phyloP scores from a whole-genome alignment of 2,113 vertebrate genomes.

The Corythornis madagascariensis region DNA sequence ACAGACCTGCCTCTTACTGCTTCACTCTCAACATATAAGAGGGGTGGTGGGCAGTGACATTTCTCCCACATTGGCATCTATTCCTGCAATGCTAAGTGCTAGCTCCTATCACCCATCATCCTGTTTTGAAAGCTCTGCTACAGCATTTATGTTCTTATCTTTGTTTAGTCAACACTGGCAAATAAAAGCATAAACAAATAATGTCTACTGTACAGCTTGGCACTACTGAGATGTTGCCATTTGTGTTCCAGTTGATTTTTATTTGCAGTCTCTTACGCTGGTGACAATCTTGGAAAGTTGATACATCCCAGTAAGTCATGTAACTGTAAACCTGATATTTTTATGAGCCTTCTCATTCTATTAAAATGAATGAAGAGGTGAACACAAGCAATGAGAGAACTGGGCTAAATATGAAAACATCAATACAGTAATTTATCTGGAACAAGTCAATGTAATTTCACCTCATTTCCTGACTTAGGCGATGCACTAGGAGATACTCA shows the following conservation, averaged over 20 bases:
- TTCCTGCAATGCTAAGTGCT: neutral
- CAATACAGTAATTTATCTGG: neutral
- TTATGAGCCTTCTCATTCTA: neutral
- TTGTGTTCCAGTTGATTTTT: neutral
- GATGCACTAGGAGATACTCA: neutral
- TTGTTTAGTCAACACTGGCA: slow-evolving; percentile 27
- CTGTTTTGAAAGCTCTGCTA: slow-evolving; percentile 26
- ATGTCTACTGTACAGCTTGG: neutral
- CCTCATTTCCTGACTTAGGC: neutral
- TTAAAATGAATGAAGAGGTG: slow-evolving; percentile 1
- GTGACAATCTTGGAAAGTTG: neutral
- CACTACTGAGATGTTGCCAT: neutral
- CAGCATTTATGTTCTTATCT: slow-evolving; percentile 7
- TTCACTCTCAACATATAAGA: neutral
- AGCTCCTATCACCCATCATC: neutral
- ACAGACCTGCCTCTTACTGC: neutral
- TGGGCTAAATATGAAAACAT: slow-evolving; percentile 1
- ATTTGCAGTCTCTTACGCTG: neutral
- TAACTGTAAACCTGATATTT: neutral
- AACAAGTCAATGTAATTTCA: slow-evolving; percentile 8
- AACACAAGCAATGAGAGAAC: neutral
- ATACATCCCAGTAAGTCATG: neutral
- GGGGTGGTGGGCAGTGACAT: neutral
- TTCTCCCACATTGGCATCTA: neutral
- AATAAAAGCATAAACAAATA: slow-evolving; percentile 43